These are phyloP conservation scores for Toxostoma redivivum DNA, from an alignment of 2,113 vertebrate genomes.

Conservation along the genomic window DNA sequence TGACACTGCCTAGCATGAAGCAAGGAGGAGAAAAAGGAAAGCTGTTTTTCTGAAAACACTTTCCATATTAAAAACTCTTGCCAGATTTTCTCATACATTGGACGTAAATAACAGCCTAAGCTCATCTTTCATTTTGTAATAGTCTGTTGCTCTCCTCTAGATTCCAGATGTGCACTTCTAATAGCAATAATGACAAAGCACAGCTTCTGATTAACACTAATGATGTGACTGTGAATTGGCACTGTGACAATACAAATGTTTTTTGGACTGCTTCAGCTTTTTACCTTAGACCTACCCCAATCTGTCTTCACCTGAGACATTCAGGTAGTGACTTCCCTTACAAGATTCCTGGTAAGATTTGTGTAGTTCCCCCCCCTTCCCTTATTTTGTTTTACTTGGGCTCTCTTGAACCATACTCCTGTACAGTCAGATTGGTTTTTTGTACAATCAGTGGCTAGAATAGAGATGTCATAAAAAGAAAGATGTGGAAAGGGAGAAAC, in stretches of 20 bases:
- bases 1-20: background rate
- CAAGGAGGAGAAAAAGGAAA: background rate
- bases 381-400: background rate
- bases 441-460: background rate
- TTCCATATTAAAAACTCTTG: background rate
- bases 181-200: background rate
- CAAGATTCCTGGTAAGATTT: background rate
- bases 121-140: background rate
- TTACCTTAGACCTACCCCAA: background rate
- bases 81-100: background rate
- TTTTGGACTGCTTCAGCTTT: background rate
- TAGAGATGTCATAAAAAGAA: background rate
- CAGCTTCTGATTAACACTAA: background rate
- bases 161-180: background rate
- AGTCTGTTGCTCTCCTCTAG: background rate
- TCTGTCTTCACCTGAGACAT: background rate
- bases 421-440: background rate
- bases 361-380: rapidly evolving
- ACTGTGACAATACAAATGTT: background rate
- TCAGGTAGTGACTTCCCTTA: background rate
- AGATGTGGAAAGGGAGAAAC: background rate
- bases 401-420: background rate
- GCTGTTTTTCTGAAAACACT: background rate
- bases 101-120: background rate
- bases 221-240: background rate